Evolutionary conservation across 1,140 invertebrate species (phyloP).

Genomic region (Aphelenchoides besseyi): DNA sequence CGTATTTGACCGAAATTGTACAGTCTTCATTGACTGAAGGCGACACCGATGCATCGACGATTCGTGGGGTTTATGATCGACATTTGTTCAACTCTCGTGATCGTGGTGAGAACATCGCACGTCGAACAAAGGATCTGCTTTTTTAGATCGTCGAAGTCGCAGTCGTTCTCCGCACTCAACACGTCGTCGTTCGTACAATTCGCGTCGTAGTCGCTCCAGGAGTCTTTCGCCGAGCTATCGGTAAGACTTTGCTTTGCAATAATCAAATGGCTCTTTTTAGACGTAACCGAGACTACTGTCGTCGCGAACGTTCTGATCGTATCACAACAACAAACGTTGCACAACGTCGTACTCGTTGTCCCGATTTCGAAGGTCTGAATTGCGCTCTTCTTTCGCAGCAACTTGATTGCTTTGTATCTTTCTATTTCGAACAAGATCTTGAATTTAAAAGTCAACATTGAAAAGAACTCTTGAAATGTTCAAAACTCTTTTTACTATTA

Average conservation of each 20-base stretch:
- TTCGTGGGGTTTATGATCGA: background rate
- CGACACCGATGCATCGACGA: background rate
- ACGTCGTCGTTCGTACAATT: background rate
- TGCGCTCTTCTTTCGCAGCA: background rate
- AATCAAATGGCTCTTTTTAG: background rate
- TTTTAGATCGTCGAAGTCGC: no score
- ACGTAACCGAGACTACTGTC: slow-evolving; percentile 12
- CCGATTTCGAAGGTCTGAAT: slow-evolving; percentile 19
- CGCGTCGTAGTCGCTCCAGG: background rate
- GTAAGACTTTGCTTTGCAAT: background rate
- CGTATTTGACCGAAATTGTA: slow-evolving; percentile 69
- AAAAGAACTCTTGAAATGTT: background rate
- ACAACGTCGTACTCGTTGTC: slow-evolving; percentile 7
- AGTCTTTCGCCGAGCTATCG: background rate
- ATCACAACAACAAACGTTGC: background rate
- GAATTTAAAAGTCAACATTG: background rate
- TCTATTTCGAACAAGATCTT: no score
- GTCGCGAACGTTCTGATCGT: slow-evolving; percentile 9
- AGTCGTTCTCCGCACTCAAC: background rate
- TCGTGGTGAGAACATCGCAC: background rate
- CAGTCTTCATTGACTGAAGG: background rate
- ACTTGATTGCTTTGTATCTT: background rate
- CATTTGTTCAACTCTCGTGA: background rate
- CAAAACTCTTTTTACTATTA: background rate
- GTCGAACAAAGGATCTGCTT: no score